These are phyloP conservation scores for Drosophila mauritiana DNA, from an alignment of 1,140 invertebrate genomes.

Conservation along the genomic window DNA sequence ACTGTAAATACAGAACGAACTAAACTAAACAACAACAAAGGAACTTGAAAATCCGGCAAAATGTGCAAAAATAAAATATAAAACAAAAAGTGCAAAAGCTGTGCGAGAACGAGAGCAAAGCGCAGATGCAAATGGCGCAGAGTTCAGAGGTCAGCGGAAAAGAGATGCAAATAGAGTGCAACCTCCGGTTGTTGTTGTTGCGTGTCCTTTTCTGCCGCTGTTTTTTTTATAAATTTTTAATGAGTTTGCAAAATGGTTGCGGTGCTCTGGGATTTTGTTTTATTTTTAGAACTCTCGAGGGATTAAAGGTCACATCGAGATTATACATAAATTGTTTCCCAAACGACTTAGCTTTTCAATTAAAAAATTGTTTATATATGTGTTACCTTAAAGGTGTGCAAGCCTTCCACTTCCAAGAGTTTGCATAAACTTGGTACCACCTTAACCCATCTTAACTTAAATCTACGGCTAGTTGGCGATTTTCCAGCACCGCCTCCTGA, in stretches of 20 bases:
- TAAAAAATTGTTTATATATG: not conserved
- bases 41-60: slow-evolving; percentile 60
- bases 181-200: slow-evolving; percentile 17
- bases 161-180: slow-evolving; percentile 31
- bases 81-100: slow-evolving; percentile 50
- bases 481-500: slow-evolving; percentile 26
- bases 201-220: slow-evolving; percentile 29
- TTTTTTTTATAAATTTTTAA: slow-evolving; percentile 39
- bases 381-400: too few relatives aligned
- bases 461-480: slow-evolving; percentile 8
- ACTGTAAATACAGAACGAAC: slow-evolving; percentile 60
- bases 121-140: slow-evolving; percentile 47
- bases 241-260: slow-evolving; percentile 55
- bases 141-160: slow-evolving; percentile 23
- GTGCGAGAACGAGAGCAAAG: slow-evolving; percentile 22
- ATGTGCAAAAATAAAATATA: slow-evolving; percentile 67
- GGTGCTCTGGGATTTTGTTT: slow-evolving; percentile 9
- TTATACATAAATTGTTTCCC: too few relatives aligned
- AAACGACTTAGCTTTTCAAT: not conserved
- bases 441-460: not conserved
- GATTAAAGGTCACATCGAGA: not conserved
- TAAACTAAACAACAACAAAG: slow-evolving; percentile 33
- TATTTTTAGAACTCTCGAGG: slow-evolving; percentile 7
- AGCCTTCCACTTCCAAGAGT: too few relatives aligned
- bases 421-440: too few relatives aligned